A percentile compares a stretch with the other conserved stretches of the same genome.
phyloP scores from a whole-genome alignment of 2,113 vertebrate genomes.

The Ciconia boyciana region DNA sequence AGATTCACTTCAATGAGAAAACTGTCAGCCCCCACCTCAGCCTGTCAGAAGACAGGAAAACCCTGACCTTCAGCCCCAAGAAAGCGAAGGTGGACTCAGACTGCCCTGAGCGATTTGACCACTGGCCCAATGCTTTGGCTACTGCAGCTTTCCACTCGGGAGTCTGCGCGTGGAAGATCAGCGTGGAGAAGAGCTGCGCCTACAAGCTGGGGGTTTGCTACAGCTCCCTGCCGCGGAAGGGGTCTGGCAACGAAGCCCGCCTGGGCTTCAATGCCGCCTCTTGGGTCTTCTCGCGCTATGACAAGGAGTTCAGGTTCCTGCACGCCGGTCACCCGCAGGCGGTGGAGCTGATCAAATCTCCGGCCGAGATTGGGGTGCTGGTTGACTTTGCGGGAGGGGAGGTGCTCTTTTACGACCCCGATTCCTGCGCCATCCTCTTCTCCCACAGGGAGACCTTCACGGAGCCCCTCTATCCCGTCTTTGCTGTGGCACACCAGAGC shows the following conservation, averaged over 20 bases:
- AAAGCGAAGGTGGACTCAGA: slow-evolving; percentile 69
- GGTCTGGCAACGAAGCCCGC: slow-evolving; percentile 77
- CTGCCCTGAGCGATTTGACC: slow-evolving; percentile 84
- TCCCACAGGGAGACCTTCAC: slow-evolving; percentile 68
- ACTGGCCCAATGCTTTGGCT: slow-evolving; percentile 90
- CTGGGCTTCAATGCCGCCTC: slow-evolving; percentile 86
- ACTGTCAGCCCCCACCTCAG: slow-evolving; percentile 84
- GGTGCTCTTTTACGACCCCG: slow-evolving; percentile 84
- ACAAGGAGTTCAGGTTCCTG: slow-evolving; percentile 85
- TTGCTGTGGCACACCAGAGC: slow-evolving; percentile 84
- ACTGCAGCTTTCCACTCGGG: slow-evolving; percentile 74
- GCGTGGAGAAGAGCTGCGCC: slow-evolving; percentile 82
- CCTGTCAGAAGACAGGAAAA: slow-evolving; percentile 80
- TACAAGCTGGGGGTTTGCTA: slow-evolving; percentile 93
- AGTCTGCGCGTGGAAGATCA: slow-evolving; percentile 83
- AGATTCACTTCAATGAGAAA: slow-evolving; percentile 79
- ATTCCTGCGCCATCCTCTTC: slow-evolving; percentile 78
- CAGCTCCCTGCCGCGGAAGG: slow-evolving; percentile 83
- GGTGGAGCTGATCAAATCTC: slow-evolving; percentile 76
- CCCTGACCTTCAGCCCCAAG: slow-evolving; percentile 83
- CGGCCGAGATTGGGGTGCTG: slow-evolving; percentile 77
- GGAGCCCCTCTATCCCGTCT: slow-evolving; percentile 79
- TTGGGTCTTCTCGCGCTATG: slow-evolving; percentile 90
- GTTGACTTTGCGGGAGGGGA: slow-evolving; percentile 83
- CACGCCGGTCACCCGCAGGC: slow-evolving; percentile 70